Percentiles rank a stretch among this genome's conserved stretches.
Conservation (phyloP, 1,140 invertebrate genomes). For the Drosophila ficusphila region DNA sequence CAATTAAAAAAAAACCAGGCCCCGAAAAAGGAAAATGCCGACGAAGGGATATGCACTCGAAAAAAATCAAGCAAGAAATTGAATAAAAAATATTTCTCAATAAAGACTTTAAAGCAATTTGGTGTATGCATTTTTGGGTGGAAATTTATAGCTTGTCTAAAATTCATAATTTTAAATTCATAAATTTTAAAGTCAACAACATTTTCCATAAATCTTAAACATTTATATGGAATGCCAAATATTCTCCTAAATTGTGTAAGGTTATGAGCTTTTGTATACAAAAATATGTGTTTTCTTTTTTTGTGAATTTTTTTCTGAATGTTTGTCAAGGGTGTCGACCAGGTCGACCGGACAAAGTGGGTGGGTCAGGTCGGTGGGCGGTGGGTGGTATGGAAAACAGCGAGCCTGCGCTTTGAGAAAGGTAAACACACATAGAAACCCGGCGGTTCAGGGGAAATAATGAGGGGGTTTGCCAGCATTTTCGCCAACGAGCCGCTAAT, state of each 20-base stretch:
- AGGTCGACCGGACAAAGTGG: background rate
- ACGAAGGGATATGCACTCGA: slow-evolving; percentile 8
- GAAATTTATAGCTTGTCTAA: too few relatives aligned
- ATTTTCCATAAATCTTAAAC: too few relatives aligned
- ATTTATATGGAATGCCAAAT: background rate
- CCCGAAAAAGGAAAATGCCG: slow-evolving; percentile 86
- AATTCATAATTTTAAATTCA: too few relatives aligned
- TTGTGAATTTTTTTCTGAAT: background rate
- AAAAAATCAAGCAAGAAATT: background rate
- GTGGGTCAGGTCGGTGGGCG: slow-evolving; percentile 1
- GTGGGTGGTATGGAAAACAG: slow-evolving; percentile 21
- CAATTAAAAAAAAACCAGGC: slow-evolving; percentile 83
- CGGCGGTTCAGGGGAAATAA: slow-evolving; percentile 7
- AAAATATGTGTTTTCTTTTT: background rate
- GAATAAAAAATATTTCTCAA: background rate
- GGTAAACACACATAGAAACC: slow-evolving; percentile 39
- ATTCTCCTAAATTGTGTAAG: too few relatives aligned
- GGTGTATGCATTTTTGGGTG: background rate
- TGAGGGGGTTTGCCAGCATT: slow-evolving; percentile 19
- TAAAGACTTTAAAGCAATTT: background rate
- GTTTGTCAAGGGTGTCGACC: slow-evolving; percentile 22
- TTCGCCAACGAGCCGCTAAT: slow-evolving; percentile 65
- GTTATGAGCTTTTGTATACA: too few relatives aligned
- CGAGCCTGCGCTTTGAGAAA: slow-evolving; percentile 35
- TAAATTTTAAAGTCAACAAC: too few relatives aligned